A percentile compares a stretch with the other conserved stretches of the same genome.
Evolutionary conservation across 2,888 invertebrate genomes (phyloP).

Genomic region (Netelia melanura): DNA sequence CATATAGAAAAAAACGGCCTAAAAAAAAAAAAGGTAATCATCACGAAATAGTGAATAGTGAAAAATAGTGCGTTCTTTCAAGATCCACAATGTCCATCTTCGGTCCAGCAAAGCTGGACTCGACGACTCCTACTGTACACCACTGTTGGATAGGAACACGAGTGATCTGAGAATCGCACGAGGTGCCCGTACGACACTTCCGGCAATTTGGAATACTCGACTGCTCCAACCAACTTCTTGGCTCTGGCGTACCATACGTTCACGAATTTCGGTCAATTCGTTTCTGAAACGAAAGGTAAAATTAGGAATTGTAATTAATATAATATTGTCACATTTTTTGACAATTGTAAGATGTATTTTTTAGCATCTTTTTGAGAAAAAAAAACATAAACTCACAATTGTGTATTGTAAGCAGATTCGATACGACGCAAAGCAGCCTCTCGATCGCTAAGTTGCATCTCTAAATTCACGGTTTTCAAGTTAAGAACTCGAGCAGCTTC

Average conservation of each 20-base stretch:
- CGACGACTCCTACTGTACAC: constrained; percentile 32
- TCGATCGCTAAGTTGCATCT: constrained; percentile 76
- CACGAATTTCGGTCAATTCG: constrained; percentile 78
- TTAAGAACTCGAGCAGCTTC: constrained; percentile 72
- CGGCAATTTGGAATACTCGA: constrained; percentile 81
- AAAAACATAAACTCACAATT: constrained; percentile 72
- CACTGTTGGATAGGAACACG: constrained; percentile 75
- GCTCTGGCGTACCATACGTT: constrained; percentile 77
- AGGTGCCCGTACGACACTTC: constrained; percentile 80
- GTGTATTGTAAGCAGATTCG: constrained; percentile 77
- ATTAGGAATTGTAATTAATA: background rate
- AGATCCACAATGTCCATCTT: constrained; percentile 1
- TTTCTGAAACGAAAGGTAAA: constrained; percentile 59
- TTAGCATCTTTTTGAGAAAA: background rate
- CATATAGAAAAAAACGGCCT: constrained; percentile 51
- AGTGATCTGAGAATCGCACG: constrained; percentile 80
- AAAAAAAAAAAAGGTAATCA: constrained; percentile 40
- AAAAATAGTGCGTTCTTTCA: background rate
- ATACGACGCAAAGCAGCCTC: constrained; percentile 77
- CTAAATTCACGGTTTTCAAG: constrained; percentile 72
- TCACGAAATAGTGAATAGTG: background rate
- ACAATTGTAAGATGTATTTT: background rate
- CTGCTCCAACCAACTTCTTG: constrained; percentile 80
- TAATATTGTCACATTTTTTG: constrained; percentile 8
- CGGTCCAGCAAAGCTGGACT: background rate